Evolutionary conservation across 2,113 vertebrate genomes (phyloP).

Genomic region (Onychostoma macrolepis): DNA sequence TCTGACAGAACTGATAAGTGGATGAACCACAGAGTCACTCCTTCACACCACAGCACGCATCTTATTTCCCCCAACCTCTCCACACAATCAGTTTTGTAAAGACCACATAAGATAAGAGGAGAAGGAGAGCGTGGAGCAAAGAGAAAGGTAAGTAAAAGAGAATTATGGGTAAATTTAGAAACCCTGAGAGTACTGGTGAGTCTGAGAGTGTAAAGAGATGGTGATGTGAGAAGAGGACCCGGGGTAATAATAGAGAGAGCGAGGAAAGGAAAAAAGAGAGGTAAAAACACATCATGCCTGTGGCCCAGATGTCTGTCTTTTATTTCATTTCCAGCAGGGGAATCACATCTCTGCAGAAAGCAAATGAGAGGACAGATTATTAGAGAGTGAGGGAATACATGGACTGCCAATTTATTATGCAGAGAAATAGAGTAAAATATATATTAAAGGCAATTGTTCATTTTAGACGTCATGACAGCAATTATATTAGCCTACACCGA

Average conservation of each 20-base stretch:
- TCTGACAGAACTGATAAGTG: neutral
- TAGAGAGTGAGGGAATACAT: neutral
- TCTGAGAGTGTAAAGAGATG: slow-evolving; percentile 8
- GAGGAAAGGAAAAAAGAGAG: slow-evolving; percentile 23
- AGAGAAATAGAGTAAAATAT: neutral
- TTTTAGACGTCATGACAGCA: neutral
- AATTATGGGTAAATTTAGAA: slow-evolving; percentile 48
- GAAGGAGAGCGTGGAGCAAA: slow-evolving; percentile 12
- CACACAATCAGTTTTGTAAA: slow-evolving; percentile 28
- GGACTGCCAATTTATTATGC: slow-evolving; percentile 2
- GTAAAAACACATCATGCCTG: slow-evolving; percentile 48
- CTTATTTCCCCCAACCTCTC: neutral
- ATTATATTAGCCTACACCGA: neutral
- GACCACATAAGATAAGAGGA: neutral
- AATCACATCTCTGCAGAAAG: slow-evolving; percentile 34
- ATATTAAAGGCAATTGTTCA: neutral
- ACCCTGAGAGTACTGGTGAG: slow-evolving; percentile 45
- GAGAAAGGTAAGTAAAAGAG: slow-evolving; percentile 46
- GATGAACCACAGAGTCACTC: neutral
- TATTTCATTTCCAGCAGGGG: slow-evolving; percentile 55
- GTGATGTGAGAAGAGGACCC: slow-evolving; percentile 32
- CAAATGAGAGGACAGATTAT: slow-evolving; percentile 29
- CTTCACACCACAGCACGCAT: neutral
- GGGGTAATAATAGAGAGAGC: slow-evolving; percentile 12
- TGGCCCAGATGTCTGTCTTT: slow-evolving; percentile 47